These are phyloP conservation scores for Potorous gilbertii DNA, from an alignment of 2,797 vertebrate genomes.

Conservation along the genomic window DNA sequence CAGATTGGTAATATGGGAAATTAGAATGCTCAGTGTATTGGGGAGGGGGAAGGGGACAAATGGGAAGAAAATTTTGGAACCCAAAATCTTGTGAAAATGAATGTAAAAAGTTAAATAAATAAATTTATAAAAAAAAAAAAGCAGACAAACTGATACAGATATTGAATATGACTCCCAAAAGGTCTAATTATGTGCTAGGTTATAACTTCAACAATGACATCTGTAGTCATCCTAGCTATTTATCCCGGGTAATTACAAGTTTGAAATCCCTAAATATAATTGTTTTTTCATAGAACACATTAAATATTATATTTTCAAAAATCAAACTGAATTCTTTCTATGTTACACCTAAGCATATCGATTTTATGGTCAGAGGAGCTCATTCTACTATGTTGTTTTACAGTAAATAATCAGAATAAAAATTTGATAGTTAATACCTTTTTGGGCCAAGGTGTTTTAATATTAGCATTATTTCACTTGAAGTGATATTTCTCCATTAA, in stretches of 20 bases:
- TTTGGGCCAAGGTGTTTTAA: slow-evolving; percentile 55
- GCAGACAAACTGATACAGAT: slow-evolving; percentile 26
- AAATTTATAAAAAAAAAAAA: too few relatives aligned
- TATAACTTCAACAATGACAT: slow-evolving; percentile 63
- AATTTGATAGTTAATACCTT: slow-evolving; percentile 67
- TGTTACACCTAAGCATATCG: slow-evolving; percentile 63
- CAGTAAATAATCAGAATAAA: slow-evolving; percentile 54
- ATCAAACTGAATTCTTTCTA: slow-evolving; percentile 61
- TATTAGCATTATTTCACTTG: slow-evolving; percentile 64
- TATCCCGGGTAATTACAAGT: slow-evolving; percentile 70
- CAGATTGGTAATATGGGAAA: too few relatives aligned
- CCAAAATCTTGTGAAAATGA: too few relatives aligned
- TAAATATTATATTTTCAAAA: slow-evolving; percentile 49
- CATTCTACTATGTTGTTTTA: slow-evolving; percentile 46
- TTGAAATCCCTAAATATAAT: slow-evolving; percentile 59
- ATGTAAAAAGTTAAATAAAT: too few relatives aligned
- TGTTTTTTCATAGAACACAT: slow-evolving; percentile 63
- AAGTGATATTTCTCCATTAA: not conserved
- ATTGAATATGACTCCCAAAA: slow-evolving; percentile 21
- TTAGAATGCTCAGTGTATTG: too few relatives aligned
- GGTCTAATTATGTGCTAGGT: slow-evolving; percentile 63
- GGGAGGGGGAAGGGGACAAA: too few relatives aligned
- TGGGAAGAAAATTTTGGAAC: too few relatives aligned
- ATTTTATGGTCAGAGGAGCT: slow-evolving; percentile 67
- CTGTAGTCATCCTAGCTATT: slow-evolving; percentile 54